These are phyloP conservation scores for Colostygia pectinataria DNA, from an alignment of 2,888 invertebrate genomes.

Conservation along the genomic window DNA sequence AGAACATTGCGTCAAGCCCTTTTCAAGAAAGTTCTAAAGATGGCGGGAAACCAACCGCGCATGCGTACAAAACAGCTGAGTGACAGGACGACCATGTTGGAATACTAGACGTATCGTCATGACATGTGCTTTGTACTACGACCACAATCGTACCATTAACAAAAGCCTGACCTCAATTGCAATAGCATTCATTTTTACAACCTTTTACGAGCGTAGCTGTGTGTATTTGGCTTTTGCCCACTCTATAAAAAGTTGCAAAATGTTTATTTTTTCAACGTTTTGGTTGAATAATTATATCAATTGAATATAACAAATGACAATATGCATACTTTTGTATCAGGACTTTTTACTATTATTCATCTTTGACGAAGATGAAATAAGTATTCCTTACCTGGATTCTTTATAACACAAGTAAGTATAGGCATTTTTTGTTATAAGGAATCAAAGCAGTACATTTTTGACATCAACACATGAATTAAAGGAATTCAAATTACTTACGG, in stretches of 20 bases:
- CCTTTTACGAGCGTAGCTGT: background rate
- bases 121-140: slow-evolving; percentile 35
- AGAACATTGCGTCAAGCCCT: slow-evolving; percentile 7
- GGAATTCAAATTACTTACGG: slow-evolving; percentile 57
- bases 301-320: no score
- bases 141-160: slow-evolving; percentile 36
- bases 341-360: no score
- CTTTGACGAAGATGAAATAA: no score
- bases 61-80: slow-evolving; percentile 75
- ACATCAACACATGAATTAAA: background rate
- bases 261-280: no score
- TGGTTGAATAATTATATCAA: no score
- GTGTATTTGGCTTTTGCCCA: background rate
- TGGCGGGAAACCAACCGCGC: slow-evolving; percentile 74
- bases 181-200: slow-evolving; percentile 14
- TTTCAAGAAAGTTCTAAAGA: slow-evolving; percentile 51
- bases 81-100: slow-evolving; percentile 64
- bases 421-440: no score
- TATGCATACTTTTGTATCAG: no score
- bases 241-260: no score
- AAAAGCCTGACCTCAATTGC: slow-evolving; percentile 35
- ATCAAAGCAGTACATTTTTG: background rate
- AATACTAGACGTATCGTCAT: slow-evolving; percentile 35
- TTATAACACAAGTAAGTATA: no score
- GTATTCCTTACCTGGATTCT: no score